Evolutionary conservation across 2,113 vertebrate genomes (phyloP).

Genomic region (Symphodus melops): DNA sequence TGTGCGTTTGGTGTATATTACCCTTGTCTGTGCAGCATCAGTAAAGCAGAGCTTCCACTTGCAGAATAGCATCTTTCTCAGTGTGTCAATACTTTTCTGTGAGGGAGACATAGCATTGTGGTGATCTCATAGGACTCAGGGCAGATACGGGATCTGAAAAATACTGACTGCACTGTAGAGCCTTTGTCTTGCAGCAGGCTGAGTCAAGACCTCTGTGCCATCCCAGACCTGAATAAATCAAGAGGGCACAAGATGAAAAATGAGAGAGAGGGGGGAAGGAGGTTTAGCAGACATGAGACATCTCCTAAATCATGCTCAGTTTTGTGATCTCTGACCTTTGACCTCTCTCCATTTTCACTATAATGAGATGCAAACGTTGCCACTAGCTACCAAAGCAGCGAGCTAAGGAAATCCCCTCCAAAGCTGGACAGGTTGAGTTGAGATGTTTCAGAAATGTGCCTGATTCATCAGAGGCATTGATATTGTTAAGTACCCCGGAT

Average conservation of each 20-base stretch:
- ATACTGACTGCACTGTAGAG: conserved; percentile 61
- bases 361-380: conserved; percentile 12
- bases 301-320: conserved; percentile 26
- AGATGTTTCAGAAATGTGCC: too few relatives aligned
- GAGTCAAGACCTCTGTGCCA: conserved; percentile 72
- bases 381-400: conserved; percentile 44
- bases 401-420: background rate
- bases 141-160: conserved; percentile 71
- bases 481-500: too few relatives aligned
- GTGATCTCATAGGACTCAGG: conserved; percentile 75
- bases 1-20: conserved; percentile 56
- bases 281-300: conserved; percentile 17
- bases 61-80: conserved; percentile 71
- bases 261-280: conserved; percentile 23
- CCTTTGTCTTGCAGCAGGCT: conserved; percentile 77
- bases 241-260: conserved; percentile 55
- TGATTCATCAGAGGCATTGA: too few relatives aligned
- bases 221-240: conserved; percentile 61
- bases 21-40: conserved; percentile 68
- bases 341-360: conserved; percentile 32
- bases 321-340: conserved; percentile 48
- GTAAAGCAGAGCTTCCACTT: conserved; percentile 53
- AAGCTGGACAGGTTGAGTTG: background rate
- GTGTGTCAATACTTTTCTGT: conserved; percentile 70
- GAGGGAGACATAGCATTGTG: conserved; percentile 71